These are phyloP conservation scores for Drosophila buzzatii DNA, from an alignment of 2,888 invertebrate species.

Conservation along the genomic window DNA sequence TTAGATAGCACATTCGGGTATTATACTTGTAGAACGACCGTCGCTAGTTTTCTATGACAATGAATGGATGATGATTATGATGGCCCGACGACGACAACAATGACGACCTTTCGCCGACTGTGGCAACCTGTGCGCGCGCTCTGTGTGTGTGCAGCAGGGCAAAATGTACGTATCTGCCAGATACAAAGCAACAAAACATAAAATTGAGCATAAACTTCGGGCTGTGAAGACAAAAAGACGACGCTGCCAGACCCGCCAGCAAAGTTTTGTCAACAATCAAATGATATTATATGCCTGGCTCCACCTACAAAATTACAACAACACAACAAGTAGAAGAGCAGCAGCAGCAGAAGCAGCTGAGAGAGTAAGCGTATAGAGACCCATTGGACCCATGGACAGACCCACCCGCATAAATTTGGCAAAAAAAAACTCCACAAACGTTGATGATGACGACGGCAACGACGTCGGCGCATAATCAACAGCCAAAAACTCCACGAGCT, in stretches of 20 bases:
- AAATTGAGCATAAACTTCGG: slow-evolving; percentile 47
- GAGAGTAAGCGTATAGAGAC: slow-evolving; percentile 24
- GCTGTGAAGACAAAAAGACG: slow-evolving; percentile 52
- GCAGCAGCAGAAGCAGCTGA: slow-evolving; percentile 26
- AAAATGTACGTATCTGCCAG: slow-evolving; percentile 74
- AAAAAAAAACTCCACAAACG: slow-evolving; percentile 72
- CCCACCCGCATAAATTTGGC: slow-evolving; percentile 79
- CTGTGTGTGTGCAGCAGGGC: slow-evolving; percentile 54
- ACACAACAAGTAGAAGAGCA: slow-evolving; percentile 29
- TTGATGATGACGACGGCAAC: slow-evolving; percentile 40
- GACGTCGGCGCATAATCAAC: slow-evolving; percentile 61
- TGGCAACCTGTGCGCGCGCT: slow-evolving; percentile 73
- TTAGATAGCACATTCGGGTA: slow-evolving; percentile 14
- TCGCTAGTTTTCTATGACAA: slow-evolving; percentile 45
- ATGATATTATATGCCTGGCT: slow-evolving; percentile 71
- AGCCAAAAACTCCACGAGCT: slow-evolving; percentile 54
- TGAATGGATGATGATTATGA: background rate
- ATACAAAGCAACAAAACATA: slow-evolving; percentile 57
- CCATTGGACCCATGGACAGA: slow-evolving; percentile 30
- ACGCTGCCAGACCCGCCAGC: slow-evolving; percentile 44
- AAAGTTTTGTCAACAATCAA: slow-evolving; percentile 78
- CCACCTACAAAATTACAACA: slow-evolving; percentile 79
- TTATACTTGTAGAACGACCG: slow-evolving; percentile 31
- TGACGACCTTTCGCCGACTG: slow-evolving; percentile 73
- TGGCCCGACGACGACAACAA: slow-evolving; percentile 35